Percentiles rank a stretch among this genome's conserved stretches.
phyloP scores from a whole-genome alignment of 2,113 vertebrate species.

The Climacteris rufus region DNA sequence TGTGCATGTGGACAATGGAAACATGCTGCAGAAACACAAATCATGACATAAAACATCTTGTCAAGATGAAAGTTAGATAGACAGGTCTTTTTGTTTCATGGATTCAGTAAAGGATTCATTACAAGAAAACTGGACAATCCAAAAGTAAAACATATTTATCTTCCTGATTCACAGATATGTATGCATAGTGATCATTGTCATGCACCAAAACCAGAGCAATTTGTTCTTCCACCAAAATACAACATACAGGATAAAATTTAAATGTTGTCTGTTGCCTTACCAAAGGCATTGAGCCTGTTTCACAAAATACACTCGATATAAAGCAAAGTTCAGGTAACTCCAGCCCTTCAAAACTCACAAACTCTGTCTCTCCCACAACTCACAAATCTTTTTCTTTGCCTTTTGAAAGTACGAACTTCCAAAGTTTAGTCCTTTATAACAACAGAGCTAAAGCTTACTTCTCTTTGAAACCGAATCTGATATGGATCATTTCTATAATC shows the following conservation, averaged over 20 bases:
- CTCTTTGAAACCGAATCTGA: neutral
- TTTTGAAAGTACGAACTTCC: neutral
- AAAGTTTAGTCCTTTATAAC: neutral
- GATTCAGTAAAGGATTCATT: neutral
- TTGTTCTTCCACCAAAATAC: neutral
- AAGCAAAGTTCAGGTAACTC: neutral
- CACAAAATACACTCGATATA: neutral
- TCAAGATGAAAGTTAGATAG: neutral
- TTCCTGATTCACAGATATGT: neutral
- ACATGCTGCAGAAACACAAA: neutral
- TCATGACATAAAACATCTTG: neutral
- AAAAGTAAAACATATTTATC: neutral
- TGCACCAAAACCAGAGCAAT: neutral
- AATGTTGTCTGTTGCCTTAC: neutral
- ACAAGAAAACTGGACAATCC: neutral
- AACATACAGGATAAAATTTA: neutral
- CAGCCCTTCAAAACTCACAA: neutral
- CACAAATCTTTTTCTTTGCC: neutral
- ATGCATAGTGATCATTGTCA: neutral
- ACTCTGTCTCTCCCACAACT: neutral
- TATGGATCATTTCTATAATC: neutral
- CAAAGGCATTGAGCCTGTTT: neutral
- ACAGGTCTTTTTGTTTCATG: neutral
- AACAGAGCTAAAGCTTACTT: neutral
- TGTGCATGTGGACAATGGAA: neutral